A percentile compares a stretch with the other conserved stretches of the same genome.
Evolutionary conservation across 2,888 invertebrate genomes (phyloP).

Genomic region (Bellardia bayeri): DNA sequence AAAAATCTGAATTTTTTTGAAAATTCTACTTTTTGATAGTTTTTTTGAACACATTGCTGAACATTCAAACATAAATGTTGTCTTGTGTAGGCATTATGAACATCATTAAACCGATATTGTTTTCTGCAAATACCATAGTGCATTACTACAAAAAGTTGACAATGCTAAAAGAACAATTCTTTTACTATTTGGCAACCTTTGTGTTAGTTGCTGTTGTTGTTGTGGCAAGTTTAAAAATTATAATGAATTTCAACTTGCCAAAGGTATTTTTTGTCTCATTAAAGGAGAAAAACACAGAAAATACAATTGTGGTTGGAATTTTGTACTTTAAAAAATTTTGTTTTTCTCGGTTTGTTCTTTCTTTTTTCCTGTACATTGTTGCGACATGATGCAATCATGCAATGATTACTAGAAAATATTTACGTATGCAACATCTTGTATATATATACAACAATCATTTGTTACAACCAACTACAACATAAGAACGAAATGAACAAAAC

Average conservation of each 20-base stretch:
- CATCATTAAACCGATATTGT: too few relatives aligned
- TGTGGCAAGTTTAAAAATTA: constrained; percentile 45
- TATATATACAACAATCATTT: constrained; percentile 37
- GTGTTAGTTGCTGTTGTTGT: constrained; percentile 20
- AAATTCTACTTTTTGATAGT: too few relatives aligned
- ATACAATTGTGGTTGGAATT: constrained; percentile 56
- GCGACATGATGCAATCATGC: constrained; percentile 62
- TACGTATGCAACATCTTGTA: constrained; percentile 38
- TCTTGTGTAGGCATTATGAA: too few relatives aligned
- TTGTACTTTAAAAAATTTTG: constrained; percentile 32
- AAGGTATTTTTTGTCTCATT: constrained; percentile 72
- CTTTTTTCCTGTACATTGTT: constrained; percentile 37
- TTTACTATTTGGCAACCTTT: constrained; percentile 63
- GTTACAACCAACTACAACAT: constrained; percentile 40
- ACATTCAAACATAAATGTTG: too few relatives aligned
- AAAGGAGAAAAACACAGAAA: constrained; percentile 59
- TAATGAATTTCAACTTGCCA: constrained; percentile 67
- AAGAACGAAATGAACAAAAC: background rate
- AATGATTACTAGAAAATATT: constrained; percentile 57
- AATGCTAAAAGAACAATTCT: constrained; percentile 24
- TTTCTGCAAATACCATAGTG: constrained; percentile 14
- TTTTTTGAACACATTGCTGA: too few relatives aligned
- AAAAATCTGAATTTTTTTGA: too few relatives aligned
- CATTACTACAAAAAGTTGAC: background rate
- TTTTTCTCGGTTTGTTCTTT: background rate